Evolutionary conservation across 2,888 invertebrate genomes (phyloP).

Genomic region (Ornithoptera priamus): DNA sequence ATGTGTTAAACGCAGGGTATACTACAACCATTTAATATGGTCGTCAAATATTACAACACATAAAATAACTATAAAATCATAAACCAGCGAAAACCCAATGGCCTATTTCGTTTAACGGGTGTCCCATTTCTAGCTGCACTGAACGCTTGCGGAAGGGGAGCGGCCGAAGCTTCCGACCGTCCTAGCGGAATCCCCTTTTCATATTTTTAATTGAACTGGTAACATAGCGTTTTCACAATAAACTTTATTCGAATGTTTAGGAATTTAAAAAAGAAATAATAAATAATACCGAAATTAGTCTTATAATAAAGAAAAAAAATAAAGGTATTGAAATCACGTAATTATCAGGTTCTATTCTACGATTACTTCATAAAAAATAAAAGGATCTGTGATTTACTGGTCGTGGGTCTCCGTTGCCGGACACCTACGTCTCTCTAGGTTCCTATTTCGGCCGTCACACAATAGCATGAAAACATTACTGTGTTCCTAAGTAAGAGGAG

Average conservation of each 20-base stretch:
- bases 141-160: slow-evolving; percentile 13
- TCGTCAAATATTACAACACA: not conserved
- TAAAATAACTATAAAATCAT: not conserved
- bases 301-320: too few relatives aligned
- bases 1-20: not conserved
- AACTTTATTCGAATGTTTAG: not conserved
- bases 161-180: slow-evolving; percentile 10
- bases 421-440: too few relatives aligned
- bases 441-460: too few relatives aligned
- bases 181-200: slow-evolving; percentile 4
- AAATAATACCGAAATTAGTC: too few relatives aligned
- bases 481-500: too few relatives aligned
- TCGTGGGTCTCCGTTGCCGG: too few relatives aligned
- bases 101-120: slow-evolving; percentile 12
- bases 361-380: too few relatives aligned
- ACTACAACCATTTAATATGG: not conserved
- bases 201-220: slow-evolving; percentile 12
- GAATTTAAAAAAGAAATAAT: too few relatives aligned
- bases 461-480: too few relatives aligned
- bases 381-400: too few relatives aligned
- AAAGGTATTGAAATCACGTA: too few relatives aligned
- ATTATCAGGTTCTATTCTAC: too few relatives aligned
- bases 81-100: slow-evolving; percentile 14
- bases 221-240: not conserved
- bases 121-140: slow-evolving; percentile 17